These are phyloP conservation scores for Adelphocoris suturalis DNA, from an alignment of 2,888 invertebrate species.

Conservation along the genomic window DNA sequence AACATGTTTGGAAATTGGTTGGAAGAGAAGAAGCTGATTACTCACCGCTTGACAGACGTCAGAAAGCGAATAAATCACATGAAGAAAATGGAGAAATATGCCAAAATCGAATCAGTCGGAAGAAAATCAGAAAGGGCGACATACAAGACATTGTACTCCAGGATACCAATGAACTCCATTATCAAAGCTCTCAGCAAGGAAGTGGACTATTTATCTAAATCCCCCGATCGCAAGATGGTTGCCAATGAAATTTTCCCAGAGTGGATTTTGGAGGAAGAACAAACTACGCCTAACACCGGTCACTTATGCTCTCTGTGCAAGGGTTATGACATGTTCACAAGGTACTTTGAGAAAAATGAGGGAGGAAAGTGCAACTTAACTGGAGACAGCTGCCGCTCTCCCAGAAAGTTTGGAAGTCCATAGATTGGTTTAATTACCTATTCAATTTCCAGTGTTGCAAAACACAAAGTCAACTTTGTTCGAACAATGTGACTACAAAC, in stretches of 20 bases:
- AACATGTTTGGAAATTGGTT: not conserved
- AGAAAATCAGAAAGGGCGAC: constrained; percentile 19
- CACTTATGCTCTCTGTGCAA: constrained; percentile 65
- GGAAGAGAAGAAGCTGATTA: constrained; percentile 50
- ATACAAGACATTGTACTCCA: constrained; percentile 2
- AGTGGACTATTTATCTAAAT: constrained; percentile 17
- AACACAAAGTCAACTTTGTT: too few relatives aligned
- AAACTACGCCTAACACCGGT: constrained; percentile 6
- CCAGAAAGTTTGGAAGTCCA: not conserved
- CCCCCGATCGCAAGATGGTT: not conserved
- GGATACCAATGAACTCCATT: constrained; percentile 57
- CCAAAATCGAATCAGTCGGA: constrained; percentile 22
- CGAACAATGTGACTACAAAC: too few relatives aligned
- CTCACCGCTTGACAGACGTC: constrained; percentile 24
- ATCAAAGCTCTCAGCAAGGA: constrained; percentile 61
- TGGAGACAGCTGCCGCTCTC: not conserved
- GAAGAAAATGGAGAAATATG: constrained; percentile 52
- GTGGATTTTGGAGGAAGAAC: not conserved
- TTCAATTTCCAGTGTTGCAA: too few relatives aligned
- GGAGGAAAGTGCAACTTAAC: not conserved
- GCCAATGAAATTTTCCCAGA: constrained; percentile 27
- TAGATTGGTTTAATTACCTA: not conserved
- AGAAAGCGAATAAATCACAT: constrained; percentile 43
- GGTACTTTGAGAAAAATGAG: constrained; percentile 47
- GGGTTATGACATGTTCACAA: constrained; percentile 54